Conservation (phyloP, 2,113 vertebrate species). For the Scortum barcoo region DNA sequence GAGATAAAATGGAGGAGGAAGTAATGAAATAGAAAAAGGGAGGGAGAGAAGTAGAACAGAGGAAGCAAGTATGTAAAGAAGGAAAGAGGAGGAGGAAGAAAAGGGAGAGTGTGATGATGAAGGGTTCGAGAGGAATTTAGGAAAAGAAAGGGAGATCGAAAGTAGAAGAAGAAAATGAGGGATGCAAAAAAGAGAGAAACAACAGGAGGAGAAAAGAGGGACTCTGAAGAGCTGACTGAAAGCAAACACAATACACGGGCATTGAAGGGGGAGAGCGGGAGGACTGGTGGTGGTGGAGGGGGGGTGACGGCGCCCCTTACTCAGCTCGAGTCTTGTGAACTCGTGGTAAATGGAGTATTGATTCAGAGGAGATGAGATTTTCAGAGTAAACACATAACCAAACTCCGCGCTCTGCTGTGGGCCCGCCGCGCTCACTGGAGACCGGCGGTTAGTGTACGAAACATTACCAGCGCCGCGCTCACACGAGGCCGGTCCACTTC, state of each 20-base stretch:
- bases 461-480: constrained; percentile 10
- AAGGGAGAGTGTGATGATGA: too few species aligned
- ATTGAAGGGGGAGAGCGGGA: background rate
- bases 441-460: constrained; percentile 37
- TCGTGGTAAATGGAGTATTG: constrained; percentile 76
- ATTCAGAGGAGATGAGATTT: constrained; percentile 79
- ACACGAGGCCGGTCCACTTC: background rate
- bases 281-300: constrained; percentile 21
- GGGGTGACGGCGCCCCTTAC: constrained; percentile 25
- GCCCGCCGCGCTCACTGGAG: constrained; percentile 30
- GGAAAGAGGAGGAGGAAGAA: too few species aligned
- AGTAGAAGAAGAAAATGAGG: background rate
- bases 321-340: constrained; percentile 46
- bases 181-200: background rate
- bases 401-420: constrained; percentile 45
- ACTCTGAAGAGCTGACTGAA: background rate
- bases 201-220: background rate
- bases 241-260: background rate
- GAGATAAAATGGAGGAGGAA: background rate
- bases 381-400: constrained; percentile 74
- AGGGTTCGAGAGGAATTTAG: background rate
- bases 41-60: background rate
- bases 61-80: background rate
- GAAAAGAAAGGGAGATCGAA: background rate
- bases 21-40: background rate